Evolutionary conservation across 2,113 vertebrate species (phyloP), one percentile per base, ranked within the genome.

Genomic region (Zootoca vivipara): DNA sequence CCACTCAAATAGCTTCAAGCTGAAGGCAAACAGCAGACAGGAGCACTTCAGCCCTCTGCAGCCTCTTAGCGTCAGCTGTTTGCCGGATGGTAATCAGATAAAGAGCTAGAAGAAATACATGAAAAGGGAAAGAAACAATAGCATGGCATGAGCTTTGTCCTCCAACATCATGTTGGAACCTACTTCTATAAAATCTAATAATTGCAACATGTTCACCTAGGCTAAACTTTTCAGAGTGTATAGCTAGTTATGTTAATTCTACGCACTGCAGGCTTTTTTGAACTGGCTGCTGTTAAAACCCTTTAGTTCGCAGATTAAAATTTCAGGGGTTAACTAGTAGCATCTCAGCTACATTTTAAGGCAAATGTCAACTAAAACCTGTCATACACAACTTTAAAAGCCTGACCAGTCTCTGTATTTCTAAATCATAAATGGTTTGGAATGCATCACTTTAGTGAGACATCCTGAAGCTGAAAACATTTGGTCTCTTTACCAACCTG

Each of bases 61-160:
- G 96, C 96, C 97, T 97, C 97, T 97, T 96, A 94, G 93, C 83
- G 95, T 98, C 97, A 98, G 97, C 97, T 98, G 97, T 97, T 97
- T 96, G 92, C 96, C 91, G 95, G 95, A 97, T 97, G 97, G 97
- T 96, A 97, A 97, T 97, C 96, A 97, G 97, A 98, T 97, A 98
- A 97, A 98, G 95, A 96, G 95, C 96, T 95, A 67, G 90, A 97
- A 97, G 96, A 97, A 97, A 97, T 95, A 95, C 93, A 95, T 94
- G 95, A 94, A 96, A 96, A 96, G 95, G 94, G 85, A 87, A 93
- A 88, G 92, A 97, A 96, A 97, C 93, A 97, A 97, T 94, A 93
- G 95, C 90, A 91, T 89, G 93, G 93, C 94, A 72, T 95, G 96
- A 95, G 93, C 96, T 97, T 95, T 92, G 95, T 95, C 93, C 95